Base-by-base conservation (phyloP, 2,888 invertebrate species). In the Steinernema scapterisci region DNA sequence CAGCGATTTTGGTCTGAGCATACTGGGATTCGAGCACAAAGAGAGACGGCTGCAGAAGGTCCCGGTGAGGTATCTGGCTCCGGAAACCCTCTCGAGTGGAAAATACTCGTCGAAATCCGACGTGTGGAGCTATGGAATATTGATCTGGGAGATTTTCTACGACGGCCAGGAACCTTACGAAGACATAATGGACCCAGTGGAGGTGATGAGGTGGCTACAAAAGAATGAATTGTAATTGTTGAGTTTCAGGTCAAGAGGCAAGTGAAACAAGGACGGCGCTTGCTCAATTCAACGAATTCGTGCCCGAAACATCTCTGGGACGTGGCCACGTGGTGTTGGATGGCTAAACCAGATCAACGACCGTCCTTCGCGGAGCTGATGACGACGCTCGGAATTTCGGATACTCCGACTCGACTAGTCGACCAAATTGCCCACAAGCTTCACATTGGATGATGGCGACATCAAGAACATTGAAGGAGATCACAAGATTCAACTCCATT, bases 1-100 rank as follows among this genome's bases (percentile, higher is more conserved):
- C 71, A 81, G 82, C 73, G 82, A 83, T 75, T 83, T 83, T 45
- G 83, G 83, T 0, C 75, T 83, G 13, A 80, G 80, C 2, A 74
- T 83, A 1, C 73, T 81, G 19, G 83, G 82, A 13, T 77, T 76
- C 51, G 63, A 76, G 44, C 82, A 83, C 77, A 79, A 79, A 54
- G 81, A 81, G 73, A 76, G 79, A 31, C 80, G 80, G 56, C 23
- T 80, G 71, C 71, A 77, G 72, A 80, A 80, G 52, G 80, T 82
- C 27, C 81, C 82, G 3, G 80, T 83, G 11, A 70, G 73, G 38
- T 73, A 73, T 38, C 73, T 73, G 11, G 73, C 73, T 7, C 73
- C 73, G 0, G 73, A 73, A 43, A 73, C 73, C 43, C 45, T 73
- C 11, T 52, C 45, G 7, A 25, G 54, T 31, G 73, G 73, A 5